phyloP scores from a whole-genome alignment of 2,113 vertebrate species.

The Elgaria multicarinata region DNA sequence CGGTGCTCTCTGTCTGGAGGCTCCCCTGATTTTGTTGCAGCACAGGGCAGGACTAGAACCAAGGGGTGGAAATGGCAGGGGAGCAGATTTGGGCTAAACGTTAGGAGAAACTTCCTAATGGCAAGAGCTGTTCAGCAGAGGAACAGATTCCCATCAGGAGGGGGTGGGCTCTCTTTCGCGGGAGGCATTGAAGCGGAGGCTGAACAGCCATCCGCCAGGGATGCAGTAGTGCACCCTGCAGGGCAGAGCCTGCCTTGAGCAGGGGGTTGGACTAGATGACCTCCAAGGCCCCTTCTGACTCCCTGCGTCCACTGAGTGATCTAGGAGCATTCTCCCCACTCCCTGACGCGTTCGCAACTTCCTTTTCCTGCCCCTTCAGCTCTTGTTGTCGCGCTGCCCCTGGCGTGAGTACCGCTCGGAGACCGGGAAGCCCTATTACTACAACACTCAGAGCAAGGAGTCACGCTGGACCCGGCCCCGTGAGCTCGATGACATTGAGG shows the following conservation, averaged over 20 bases:
- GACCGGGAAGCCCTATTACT: slow-evolving; percentile 34
- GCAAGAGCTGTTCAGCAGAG: not conserved
- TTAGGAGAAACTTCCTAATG: not conserved
- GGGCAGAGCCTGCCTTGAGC: not conserved
- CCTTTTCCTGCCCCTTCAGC: not conserved
- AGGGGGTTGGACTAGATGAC: not conserved
- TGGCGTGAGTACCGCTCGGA: slow-evolving; percentile 34
- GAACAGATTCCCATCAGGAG: not conserved
- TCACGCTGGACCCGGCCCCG: slow-evolving; percentile 37
- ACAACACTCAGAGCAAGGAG: slow-evolving; percentile 31
- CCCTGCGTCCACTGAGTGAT: not conserved
- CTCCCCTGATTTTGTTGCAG: no score
- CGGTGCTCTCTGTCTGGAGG: no score
- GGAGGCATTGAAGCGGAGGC: not conserved
- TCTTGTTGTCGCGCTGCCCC: slow-evolving; percentile 18
- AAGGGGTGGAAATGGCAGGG: not conserved
- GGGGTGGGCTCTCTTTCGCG: not conserved
- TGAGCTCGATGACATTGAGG: slow-evolving; percentile 32
- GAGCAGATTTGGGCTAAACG: not conserved
- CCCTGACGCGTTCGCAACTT: no score
- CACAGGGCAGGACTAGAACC: not conserved
- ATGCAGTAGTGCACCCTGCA: not conserved
- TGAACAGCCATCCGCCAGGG: not conserved
- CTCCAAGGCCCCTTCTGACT: not conserved
- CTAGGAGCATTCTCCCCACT: not conserved